Evolutionary conservation across 2,797 vertebrate species (phyloP), one percentile per base, ranked within the genome.

Genomic region (Hoplostethus atlanticus): DNA sequence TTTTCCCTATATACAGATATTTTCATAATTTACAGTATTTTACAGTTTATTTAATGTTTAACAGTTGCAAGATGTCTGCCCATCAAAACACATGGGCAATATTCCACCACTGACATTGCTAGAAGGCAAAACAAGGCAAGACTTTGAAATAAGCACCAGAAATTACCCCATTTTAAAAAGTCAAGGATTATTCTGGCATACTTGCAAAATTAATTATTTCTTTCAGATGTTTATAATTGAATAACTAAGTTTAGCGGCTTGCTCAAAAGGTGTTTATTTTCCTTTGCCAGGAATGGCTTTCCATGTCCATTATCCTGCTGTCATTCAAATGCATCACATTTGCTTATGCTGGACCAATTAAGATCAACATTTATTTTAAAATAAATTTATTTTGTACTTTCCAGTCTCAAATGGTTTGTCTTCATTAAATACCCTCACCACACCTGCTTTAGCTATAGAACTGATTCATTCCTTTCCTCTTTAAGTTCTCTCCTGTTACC

Each of bases 321-420:
- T 57, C 31, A 16, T 36, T 57, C 9, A 57, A n/a, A 57, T 57
- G 30, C 10, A 61, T 7, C 51, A 58, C 50, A 50, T 51, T 68
- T 34, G 3, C 64, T 40, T 54, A 47, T 73, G 57, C 31, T 70
- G 28, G 79, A 60, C 8, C 34, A 52, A 62, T 36, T 11, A 15
- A 52, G 46, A 58, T 64, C 53, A 72, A 16, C 16, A 11, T 30
- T 52, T 54, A 68, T 57, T 72, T 6, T 36, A 61, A 79, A 91
- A 87, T 71, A 79, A 90, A 92, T 46, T 51, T 16, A 59, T 81
- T 86, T 89, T 87, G 50, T 75, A 79, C 47, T 68, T 71, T 81
- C 5, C 54, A 52, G 36, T 28, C 59, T 79, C 47, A 71, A 21
- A 60, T 44, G 17, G 69, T 5, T 54, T 25, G 2, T 15, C 28